Evolutionary conservation across 2,888 invertebrate genomes (phyloP), one percentile per base, ranked within the genome.

Genomic region (Meteorus colon): DNA sequence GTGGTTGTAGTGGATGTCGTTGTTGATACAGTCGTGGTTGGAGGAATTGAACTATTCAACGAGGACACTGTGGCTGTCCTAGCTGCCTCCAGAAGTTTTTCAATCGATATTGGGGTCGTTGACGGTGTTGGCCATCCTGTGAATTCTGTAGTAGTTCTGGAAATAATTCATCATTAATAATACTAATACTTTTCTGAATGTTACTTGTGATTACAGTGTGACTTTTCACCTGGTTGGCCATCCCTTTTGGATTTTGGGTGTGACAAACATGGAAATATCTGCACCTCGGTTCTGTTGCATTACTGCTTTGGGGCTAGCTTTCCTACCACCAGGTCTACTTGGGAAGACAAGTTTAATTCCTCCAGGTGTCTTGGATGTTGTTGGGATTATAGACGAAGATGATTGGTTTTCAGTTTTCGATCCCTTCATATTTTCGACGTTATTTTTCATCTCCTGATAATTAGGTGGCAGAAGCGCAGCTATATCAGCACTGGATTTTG

Each of bases 41-140:
- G 82, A 48, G 86, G 80, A 3, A 82, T 70, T 0, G 89, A 88
- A 2, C 82, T 79, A 51, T 93, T 92, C 41, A 90, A 86, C 0
- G 92, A 90, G 0, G 93, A 92, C 12, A 91, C 91, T 2, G 94
- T 93, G 0, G 93, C 93, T 41, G 93, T 92, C 74, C 93, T 91
- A 1, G 92, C 92, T 14, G 92, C 91, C 89, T 95, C 95, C 68
- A 96, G 86, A 8, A 95, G 91, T 86, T 95, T 95, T 86, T 96
- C 96, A 75, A 96, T 95, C 0, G 96, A 96, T 82, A 96, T 94
- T 0, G 96, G 96, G 0, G 96, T 96, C 0, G 96, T 96, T 1
- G 96, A 95, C 6, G 96, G 94, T 0, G 96, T 95, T 14, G 96
- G 96, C 97, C 97, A 97, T 19, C 97, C 97, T 16, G 96, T 96